Percentiles rank a stretch among this genome's conserved stretches.
These are phyloP conservation scores for Mimumesa dahlbomi DNA, from an alignment of 2,888 invertebrate species.

Conservation along the genomic window DNA sequence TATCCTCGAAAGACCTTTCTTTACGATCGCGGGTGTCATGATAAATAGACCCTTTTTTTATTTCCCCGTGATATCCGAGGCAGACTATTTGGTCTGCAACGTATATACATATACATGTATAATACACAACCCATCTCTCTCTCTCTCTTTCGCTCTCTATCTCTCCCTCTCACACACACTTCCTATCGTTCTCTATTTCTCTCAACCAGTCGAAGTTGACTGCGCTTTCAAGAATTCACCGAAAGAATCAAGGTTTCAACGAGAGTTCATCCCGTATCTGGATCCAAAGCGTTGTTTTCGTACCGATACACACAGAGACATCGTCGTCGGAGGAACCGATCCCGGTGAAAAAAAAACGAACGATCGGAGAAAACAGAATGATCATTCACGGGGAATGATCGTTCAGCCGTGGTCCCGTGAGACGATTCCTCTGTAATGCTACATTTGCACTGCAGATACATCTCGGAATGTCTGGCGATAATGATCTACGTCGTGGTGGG, in stretches of 20 bases:
- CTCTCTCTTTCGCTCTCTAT: not conserved
- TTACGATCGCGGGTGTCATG: conserved; percentile 66
- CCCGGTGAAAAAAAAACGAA: too few species aligned
- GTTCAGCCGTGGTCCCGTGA: not conserved
- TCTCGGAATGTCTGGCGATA: conserved; percentile 67
- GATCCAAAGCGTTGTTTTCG: not conserved
- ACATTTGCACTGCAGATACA: conserved; percentile 59
- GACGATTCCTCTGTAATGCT: conserved; percentile 36
- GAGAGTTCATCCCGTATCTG: conserved; percentile 8
- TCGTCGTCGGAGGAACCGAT: too few species aligned
- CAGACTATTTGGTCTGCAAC: conserved; percentile 40
- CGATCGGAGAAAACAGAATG: too few species aligned
- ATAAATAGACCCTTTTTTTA: conserved; percentile 61
- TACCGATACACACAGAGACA: too few species aligned
- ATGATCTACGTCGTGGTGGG: conserved; percentile 60
- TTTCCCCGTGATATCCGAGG: conserved; percentile 53
- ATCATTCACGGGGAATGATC: too few species aligned
- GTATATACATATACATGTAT: conserved; percentile 19
- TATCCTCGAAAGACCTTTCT: conserved; percentile 66
- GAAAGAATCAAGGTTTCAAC: conserved; percentile 15
- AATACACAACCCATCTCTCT: not conserved
- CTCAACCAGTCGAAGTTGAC: conserved; percentile 22
- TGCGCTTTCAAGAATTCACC: conserved; percentile 20
- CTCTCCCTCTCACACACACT: not conserved
- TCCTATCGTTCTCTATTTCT: too few species aligned